Conservation (phyloP, 30 jellyfish, hydroid and myxozoan species). For the Turritopsis dohrnii region DNA sequence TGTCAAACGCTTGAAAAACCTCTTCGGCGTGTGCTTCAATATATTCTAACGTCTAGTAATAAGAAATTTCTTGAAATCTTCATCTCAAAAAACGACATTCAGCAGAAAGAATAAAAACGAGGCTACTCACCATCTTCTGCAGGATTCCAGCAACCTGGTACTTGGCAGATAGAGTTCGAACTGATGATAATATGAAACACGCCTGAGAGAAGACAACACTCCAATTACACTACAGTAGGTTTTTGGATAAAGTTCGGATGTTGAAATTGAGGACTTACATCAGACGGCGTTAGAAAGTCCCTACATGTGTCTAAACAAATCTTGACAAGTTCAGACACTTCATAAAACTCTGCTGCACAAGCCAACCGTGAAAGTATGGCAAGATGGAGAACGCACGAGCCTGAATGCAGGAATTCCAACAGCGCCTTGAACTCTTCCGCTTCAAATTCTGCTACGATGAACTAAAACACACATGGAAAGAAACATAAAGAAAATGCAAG, state of each 20-base stretch:
- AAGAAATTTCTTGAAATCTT: too few species aligned
- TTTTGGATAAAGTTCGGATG: not conserved
- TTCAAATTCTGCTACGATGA: constrained; percentile 72
- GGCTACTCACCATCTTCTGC: constrained; percentile 51
- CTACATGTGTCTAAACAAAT: constrained; percentile 60
- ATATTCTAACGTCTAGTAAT: constrained; percentile 51
- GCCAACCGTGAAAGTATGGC: constrained; percentile 84
- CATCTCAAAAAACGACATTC: not conserved
- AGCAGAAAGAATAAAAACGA: not conserved
- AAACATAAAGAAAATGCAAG: too few species aligned
- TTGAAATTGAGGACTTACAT: constrained; percentile 38
- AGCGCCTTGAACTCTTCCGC: constrained; percentile 71
- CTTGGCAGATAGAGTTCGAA: constrained; percentile 48
- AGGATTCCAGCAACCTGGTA: constrained; percentile 50
- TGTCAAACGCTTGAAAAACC: constrained; percentile 62
- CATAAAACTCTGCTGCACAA: constrained; percentile 85
- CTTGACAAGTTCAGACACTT: constrained; percentile 66
- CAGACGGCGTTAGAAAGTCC: constrained; percentile 46
- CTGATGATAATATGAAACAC: constrained; percentile 78
- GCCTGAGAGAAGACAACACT: constrained; percentile 44
- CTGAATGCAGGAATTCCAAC: constrained; percentile 84
- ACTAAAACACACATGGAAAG: too few species aligned
- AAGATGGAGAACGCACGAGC: constrained; percentile 65
- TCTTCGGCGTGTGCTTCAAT: constrained; percentile 45
- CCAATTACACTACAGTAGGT: not conserved